A percentile compares a stretch with the other conserved stretches of the same genome.
phyloP scores from a whole-genome alignment of 1,140 invertebrate species.

The Globodera rostochiensis region DNA sequence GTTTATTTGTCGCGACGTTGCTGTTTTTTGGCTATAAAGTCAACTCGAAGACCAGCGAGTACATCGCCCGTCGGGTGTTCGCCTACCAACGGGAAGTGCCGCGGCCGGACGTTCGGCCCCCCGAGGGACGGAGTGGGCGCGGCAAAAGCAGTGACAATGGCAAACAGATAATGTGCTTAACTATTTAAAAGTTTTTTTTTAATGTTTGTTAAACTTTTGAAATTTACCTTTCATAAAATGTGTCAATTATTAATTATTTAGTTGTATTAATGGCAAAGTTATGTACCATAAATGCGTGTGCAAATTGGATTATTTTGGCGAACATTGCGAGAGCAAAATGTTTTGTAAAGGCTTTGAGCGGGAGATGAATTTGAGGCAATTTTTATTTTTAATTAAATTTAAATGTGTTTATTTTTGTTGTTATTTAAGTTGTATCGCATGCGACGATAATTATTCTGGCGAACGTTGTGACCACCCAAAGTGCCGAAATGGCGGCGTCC shows the following conservation, averaged over 20 bases:
- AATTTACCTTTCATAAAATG: too few relatives aligned
- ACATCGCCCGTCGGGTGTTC: not conserved
- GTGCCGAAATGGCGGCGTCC: conserved; percentile 23
- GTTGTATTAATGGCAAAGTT: conserved; percentile 27
- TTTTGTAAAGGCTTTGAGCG: conserved; percentile 37
- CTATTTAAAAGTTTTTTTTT: too few relatives aligned
- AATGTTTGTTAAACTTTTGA: too few relatives aligned
- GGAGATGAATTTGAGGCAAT: conserved; percentile 23
- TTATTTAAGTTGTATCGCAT: conserved; percentile 32
- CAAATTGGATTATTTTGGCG: conserved; percentile 37
- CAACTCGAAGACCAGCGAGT: not conserved
- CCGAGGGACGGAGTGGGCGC: not conserved
- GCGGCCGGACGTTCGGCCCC: not conserved
- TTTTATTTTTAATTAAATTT: conserved; percentile 20
- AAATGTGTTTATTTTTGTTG: not conserved
- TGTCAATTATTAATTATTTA: not conserved
- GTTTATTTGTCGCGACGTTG: not conserved
- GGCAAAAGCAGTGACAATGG: too few relatives aligned
- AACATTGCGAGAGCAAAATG: conserved; percentile 42
- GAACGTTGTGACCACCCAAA: conserved; percentile 31
- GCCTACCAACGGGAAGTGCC: conserved; percentile 1
- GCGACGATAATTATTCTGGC: conserved; percentile 31
- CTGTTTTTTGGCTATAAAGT: not conserved
- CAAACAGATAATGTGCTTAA: not conserved
- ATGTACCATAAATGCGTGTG: conserved; percentile 27